Conservation (phyloP, 2,113 vertebrate genomes). For the Atrichornis clamosus region DNA sequence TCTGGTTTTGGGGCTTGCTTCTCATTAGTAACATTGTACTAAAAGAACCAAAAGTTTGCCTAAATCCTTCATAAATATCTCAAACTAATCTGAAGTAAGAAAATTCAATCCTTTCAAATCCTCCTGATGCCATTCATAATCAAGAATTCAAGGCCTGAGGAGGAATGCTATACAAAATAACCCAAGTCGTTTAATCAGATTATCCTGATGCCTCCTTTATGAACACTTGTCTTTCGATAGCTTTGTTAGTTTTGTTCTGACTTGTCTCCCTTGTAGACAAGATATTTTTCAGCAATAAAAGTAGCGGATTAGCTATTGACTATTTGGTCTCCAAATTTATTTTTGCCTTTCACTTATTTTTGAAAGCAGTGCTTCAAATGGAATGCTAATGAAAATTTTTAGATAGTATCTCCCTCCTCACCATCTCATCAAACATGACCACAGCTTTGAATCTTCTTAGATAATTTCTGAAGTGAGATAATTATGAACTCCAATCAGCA, state of each 20-base stretch:
- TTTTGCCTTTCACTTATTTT: neutral
- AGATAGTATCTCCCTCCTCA: neutral
- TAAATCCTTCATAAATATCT: constrained; percentile 5
- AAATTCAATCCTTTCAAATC: neutral
- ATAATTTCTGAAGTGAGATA: neutral
- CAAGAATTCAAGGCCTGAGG: neutral
- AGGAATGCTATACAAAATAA: neutral
- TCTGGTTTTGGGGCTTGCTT: neutral
- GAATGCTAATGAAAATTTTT: neutral
- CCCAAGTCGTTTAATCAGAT: neutral
- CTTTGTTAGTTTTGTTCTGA: neutral
- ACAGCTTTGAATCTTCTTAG: neutral
- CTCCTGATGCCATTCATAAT: neutral
- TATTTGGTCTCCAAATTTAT: neutral
- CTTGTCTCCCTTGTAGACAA: neutral
- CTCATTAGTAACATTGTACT: neutral
- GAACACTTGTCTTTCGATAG: neutral
- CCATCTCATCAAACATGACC: neutral
- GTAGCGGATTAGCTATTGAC: neutral
- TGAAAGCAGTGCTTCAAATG: neutral
- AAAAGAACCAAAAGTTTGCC: neutral
- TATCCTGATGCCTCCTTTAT: neutral
- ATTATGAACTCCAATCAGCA: neutral
- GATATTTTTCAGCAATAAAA: neutral
- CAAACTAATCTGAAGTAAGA: neutral